Conservation (phyloP, 2,888 invertebrate genomes). For the Agonopterix subpropinquella region DNA sequence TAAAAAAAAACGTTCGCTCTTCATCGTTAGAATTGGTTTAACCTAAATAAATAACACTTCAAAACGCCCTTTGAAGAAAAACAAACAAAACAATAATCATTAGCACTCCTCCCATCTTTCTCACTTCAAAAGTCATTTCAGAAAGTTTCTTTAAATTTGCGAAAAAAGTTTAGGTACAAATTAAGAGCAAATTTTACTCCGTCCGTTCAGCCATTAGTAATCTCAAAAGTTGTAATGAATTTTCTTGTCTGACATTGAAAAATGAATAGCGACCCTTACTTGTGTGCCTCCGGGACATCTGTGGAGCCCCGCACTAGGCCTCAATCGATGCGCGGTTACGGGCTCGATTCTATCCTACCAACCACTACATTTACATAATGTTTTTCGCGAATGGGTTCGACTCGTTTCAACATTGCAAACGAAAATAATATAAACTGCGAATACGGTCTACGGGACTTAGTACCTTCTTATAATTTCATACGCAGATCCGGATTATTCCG, state of each 20-base stretch:
- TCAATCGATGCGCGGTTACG: conserved; percentile 39
- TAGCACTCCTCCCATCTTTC: conserved; percentile 64
- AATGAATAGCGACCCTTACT: conserved; percentile 67
- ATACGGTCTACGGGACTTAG: background rate
- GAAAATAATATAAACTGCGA: background rate
- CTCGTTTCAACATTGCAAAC: conserved; percentile 1
- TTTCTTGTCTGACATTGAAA: conserved; percentile 74
- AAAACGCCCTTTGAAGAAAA: conserved; percentile 19
- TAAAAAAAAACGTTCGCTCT: no score
- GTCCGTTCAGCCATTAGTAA: conserved; percentile 74
- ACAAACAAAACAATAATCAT: conserved; percentile 61
- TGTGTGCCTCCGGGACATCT: conserved; percentile 46
- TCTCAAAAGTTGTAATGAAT: conserved; percentile 74
- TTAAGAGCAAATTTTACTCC: conserved; percentile 73
- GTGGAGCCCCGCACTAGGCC: conserved; percentile 35
- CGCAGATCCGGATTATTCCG: background rate
- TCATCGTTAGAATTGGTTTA: no score
- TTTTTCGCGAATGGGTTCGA: background rate
- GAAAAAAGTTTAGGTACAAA: conserved; percentile 71
- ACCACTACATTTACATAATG: conserved; percentile 22
- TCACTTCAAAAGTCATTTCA: conserved; percentile 67
- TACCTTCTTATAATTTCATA: background rate
- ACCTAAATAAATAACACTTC: conserved; percentile 1
- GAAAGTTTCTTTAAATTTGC: conserved; percentile 62
- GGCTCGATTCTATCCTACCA: conserved; percentile 23